Evolutionary conservation across 1,140 invertebrate genomes (phyloP).

Genomic region (Marisa cornuarietis): DNA sequence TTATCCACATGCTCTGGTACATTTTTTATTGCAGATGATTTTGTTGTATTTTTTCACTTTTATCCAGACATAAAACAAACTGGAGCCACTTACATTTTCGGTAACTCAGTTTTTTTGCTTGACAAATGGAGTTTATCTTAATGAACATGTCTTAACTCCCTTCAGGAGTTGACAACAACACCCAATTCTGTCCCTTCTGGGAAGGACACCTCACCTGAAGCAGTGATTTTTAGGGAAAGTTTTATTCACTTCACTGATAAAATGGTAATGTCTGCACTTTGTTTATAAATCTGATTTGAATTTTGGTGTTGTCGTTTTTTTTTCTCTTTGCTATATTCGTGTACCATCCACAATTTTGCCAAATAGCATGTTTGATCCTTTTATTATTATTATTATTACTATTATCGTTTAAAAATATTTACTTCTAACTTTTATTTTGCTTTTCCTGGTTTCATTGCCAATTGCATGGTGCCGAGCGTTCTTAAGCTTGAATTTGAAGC

Average conservation of each 20-base stretch:
- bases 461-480: neutral
- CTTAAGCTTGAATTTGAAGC: too few species aligned
- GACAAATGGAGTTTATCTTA: neutral
- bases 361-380: neutral
- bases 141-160: neutral
- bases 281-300: neutral
- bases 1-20: too few species aligned
- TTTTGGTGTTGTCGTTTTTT: neutral
- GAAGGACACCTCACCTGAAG: neutral
- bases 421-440: neutral
- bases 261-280: constrained; percentile 14
- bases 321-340: neutral
- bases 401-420: neutral
- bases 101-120: neutral
- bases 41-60: too few species aligned
- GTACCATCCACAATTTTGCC: neutral
- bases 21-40: too few species aligned
- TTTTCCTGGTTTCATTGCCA: neutral
- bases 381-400: neutral
- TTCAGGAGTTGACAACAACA: neutral
- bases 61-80: too few species aligned
- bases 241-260: constrained; percentile 23
- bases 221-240: constrained; percentile 23
- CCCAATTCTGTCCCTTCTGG: neutral
- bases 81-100: neutral